phyloP scores from a whole-genome alignment of 2,113 vertebrate genomes.

The Peromyscus leucopus region DNA sequence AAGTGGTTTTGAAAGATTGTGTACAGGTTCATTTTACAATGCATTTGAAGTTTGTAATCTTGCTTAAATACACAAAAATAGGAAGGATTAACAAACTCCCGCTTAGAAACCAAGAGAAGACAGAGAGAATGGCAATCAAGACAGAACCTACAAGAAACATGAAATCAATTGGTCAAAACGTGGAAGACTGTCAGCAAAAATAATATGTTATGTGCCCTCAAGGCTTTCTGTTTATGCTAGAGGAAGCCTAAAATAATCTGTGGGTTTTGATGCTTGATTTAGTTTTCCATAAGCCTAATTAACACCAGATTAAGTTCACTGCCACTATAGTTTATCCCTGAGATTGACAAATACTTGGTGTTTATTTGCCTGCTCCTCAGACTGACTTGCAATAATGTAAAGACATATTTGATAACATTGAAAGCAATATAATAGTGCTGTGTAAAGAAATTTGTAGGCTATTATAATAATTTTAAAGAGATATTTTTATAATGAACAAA shows the following conservation, averaged over 20 bases:
- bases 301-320: constrained; percentile 91
- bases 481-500: constrained; percentile 56
- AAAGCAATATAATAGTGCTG: constrained; percentile 75
- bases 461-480: constrained; percentile 34
- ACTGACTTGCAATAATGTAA: constrained; percentile 79
- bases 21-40: constrained; percentile 92
- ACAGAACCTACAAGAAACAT: constrained; percentile 75
- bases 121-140: constrained; percentile 87
- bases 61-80: constrained; percentile 88
- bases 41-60: constrained; percentile 92
- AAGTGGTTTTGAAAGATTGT: constrained; percentile 94
- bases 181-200: constrained; percentile 89
- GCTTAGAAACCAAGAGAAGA: constrained; percentile 84
- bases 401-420: constrained; percentile 85
- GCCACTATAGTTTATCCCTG: constrained; percentile 88
- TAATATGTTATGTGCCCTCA: constrained; percentile 85
- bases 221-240: constrained; percentile 89
- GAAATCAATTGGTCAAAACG: constrained; percentile 83
- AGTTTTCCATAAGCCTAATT: constrained; percentile 94
- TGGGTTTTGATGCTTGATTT: constrained; percentile 94
- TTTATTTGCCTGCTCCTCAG: constrained; percentile 85
- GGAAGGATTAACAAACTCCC: constrained; percentile 90
- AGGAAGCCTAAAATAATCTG: constrained; percentile 91
- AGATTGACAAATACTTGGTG: constrained; percentile 86
- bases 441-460: constrained; percentile 62